These are phyloP conservation scores for Metopia argyrocephala DNA, from an alignment of 2,888 invertebrate species.

Conservation along the genomic window DNA sequence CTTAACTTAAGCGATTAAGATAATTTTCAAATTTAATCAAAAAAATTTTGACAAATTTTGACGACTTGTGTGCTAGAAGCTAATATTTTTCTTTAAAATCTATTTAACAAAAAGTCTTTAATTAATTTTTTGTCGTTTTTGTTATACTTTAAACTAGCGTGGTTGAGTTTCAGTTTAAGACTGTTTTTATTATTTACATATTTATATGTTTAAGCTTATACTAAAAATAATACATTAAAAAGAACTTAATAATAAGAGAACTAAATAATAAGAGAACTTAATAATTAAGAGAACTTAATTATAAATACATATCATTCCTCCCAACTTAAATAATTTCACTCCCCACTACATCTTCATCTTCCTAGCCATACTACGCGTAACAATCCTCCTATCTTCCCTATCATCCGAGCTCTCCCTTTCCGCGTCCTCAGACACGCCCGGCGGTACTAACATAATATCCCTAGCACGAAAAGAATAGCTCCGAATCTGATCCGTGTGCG, in stretches of 20 bases:
- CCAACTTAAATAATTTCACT: slow-evolving; percentile 1
- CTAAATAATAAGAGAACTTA: slow-evolving; percentile 8
- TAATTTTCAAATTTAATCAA: no score
- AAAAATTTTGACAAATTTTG: no score
- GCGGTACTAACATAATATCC: background rate
- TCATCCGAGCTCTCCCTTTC: background rate
- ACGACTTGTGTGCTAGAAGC: no score
- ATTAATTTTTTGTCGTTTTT: no score
- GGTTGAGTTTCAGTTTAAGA: background rate
- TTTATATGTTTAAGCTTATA: background rate
- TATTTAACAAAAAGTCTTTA: no score
- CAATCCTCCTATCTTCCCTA: background rate
- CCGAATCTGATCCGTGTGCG: background rate
- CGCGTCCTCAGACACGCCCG: background rate
- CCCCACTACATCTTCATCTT: background rate
- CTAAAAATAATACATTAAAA: background rate
- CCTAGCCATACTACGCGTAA: background rate
- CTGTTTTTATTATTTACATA: background rate
- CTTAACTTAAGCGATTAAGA: no score
- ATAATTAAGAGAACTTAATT: background rate
- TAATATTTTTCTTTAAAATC: no score
- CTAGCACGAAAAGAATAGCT: background rate
- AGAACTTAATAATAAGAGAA: no score
- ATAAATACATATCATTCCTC: slow-evolving; percentile 18
- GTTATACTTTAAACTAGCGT: no score